Evolutionary conservation across 1,140 invertebrate species (phyloP), one percentile per base, ranked within the genome.

Genomic region (Achroia grisella): DNA sequence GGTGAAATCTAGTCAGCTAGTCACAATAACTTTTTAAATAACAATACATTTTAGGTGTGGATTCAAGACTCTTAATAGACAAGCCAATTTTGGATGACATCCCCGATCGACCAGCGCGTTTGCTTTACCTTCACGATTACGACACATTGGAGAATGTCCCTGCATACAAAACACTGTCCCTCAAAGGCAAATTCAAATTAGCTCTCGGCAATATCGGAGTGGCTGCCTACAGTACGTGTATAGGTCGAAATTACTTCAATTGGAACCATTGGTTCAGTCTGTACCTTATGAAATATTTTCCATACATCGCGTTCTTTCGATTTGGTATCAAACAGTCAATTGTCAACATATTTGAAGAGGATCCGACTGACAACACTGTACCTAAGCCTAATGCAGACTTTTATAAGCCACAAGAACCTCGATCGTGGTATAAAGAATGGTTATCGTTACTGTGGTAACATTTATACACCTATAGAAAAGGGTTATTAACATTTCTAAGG

Each of bases 251-350:
- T 9, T 85, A 79, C 33, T 70, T 83, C 10, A 86, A 84, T 34
- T 13, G 68, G 1, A 71, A 77, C 15, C 84, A 68, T 14, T 49
- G 47, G 27, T 61, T 71, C 14, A 71, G 56, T 39, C 9, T 81
- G 5, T 46, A 73, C 4, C 44, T 87, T 0, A 73, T 85, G 62
- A 81, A 74, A 12, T 77, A 84, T 34, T 81, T 81, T 47, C 84
- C 84, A 0, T 87, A 74, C 41, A 40, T 87, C 27, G 71, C 71
- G 0, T 82, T 87, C 56, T 63, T 67, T 31, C 68, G 62, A 40
- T 85, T 77, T 15, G 84, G 84, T 8, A 42, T 77, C 0, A 65
- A 56, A 14, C 30, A 52, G 0, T 80, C 84, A 0, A 66, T 68
- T 8, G 67, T 81, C 0, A 71, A 81, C 39, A 76, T 86, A 10